Base-by-base conservation (phyloP, 2,113 vertebrate species). In the Erinaceus europaeus region DNA sequence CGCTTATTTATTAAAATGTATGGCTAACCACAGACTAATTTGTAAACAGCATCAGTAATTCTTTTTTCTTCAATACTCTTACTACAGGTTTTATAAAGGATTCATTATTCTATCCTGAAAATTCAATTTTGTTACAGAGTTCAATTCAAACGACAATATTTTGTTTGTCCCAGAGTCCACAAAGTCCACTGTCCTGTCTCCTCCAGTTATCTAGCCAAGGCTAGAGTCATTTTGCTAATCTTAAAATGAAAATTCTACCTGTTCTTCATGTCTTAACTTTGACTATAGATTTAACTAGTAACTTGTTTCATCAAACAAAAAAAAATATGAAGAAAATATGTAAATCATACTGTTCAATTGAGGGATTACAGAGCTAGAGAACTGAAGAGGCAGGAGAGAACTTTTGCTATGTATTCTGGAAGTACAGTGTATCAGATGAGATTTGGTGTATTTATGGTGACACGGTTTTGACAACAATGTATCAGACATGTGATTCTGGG, bases 1-100 rank as follows among this genome's bases (percentile, higher is more conserved):
- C 4, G 8, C 53, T 87, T 75, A 29, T 83, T 55, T 73, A 5
- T 21, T 84, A 73, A 52, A 87, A 75, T 61, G 6, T 64, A 50
- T 71, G 4, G 32, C 9, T 44, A 46, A 17, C 4, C 4, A 8
- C 25, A 13, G 10, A 89, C 62, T 9, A 87, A 77, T 21, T 20
- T 68, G 4, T 6, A 52, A 87, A n/a, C n/a, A n/a, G n/a, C n/a
- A n/a, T n/a, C n/a, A n/a, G n/a, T n/a, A n/a, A n/a, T n/a, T n/a
- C n/a, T n/a, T n/a, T n/a, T n/a, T n/a, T n/a, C n/a, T n/a, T n/a
- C n/a, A n/a, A n/a, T n/a, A n/a, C n/a, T n/a, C n/a, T n/a, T n/a
- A n/a, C n/a, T n/a, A n/a, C n/a, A n/a, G n/a, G n/a, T n/a, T n/a
- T n/a, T n/a, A n/a, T n/a, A n/a, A n/a, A n/a, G n/a, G n/a, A n/a